Conservation (phyloP, 2,888 invertebrate species). For the Seira sanloemensis region DNA sequence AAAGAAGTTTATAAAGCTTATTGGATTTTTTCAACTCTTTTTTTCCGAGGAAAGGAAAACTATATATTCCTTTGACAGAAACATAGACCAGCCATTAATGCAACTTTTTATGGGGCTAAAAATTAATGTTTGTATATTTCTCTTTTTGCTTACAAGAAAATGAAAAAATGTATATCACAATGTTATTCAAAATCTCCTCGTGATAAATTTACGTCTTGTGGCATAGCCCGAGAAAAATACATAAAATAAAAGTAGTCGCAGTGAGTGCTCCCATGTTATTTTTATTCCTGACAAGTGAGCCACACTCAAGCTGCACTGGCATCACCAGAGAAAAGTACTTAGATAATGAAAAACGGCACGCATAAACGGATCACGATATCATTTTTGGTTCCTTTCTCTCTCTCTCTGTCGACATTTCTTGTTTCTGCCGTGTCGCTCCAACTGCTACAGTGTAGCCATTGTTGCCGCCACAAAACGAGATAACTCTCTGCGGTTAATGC, state of each 20-base stretch:
- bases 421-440: background rate
- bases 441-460: background rate
- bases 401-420: too few relatives aligned
- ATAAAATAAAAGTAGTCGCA: background rate
- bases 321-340: conserved; percentile 1
- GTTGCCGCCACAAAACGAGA: conserved; percentile 4
- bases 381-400: conserved; percentile 15
- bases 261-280: conserved; percentile 13
- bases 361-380: conserved; percentile 33
- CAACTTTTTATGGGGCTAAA: background rate
- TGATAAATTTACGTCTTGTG: background rate
- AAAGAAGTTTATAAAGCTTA: background rate
- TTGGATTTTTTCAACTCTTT: background rate
- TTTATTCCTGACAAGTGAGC: conserved; percentile 4
- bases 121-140: background rate
- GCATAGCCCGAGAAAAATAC: background rate
- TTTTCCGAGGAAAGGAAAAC: background rate
- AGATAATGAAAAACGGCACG: conserved; percentile 39
- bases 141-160: background rate
- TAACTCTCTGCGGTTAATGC: conserved; percentile 4
- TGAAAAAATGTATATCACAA: conserved; percentile 4
- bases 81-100: background rate
- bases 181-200: conserved; percentile 4
- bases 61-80: background rate
- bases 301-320: background rate